These are phyloP conservation scores for Eurytoma adleriae DNA, from an alignment of 2,888 invertebrate genomes.

Conservation along the genomic window DNA sequence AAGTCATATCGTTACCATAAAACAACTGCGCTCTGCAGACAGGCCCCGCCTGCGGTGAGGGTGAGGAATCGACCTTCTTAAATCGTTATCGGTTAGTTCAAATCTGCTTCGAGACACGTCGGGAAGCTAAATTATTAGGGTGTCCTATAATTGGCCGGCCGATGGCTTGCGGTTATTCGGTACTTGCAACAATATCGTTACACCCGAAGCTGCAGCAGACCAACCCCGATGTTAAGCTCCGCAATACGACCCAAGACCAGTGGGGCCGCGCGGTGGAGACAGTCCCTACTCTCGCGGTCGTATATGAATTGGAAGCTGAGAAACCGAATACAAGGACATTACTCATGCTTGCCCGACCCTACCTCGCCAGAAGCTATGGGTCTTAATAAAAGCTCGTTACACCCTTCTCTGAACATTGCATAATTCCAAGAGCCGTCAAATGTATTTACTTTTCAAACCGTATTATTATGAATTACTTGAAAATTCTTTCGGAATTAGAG, in stretches of 20 bases:
- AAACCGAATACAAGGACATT: constrained; percentile 50
- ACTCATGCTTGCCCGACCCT: constrained; percentile 24
- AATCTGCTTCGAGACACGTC: constrained; percentile 64
- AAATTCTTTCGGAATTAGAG: no score
- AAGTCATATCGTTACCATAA: constrained; percentile 66
- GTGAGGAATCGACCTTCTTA: not conserved
- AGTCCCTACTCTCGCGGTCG: constrained; percentile 25
- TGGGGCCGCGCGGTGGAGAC: constrained; percentile 10
- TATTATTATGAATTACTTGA: no score
- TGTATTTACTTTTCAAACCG: not conserved
- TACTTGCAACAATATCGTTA: constrained; percentile 57
- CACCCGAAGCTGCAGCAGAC: constrained; percentile 5
- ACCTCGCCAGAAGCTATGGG: constrained; percentile 17
- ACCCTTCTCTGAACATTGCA: constrained; percentile 6
- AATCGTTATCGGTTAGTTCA: constrained; percentile 63
- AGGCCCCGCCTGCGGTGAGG: not conserved
- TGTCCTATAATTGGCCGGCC: constrained; percentile 69
- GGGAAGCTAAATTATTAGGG: constrained; percentile 68
- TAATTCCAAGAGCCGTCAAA: no score
- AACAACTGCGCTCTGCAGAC: constrained; percentile 51
- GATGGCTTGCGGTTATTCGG: constrained; percentile 67
- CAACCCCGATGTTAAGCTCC: constrained; percentile 32
- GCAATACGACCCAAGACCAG: constrained; percentile 30
- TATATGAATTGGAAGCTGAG: constrained; percentile 50
- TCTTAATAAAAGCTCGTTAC: constrained; percentile 47